phyloP scores from a whole-genome alignment of 1,140 invertebrate species.

The Pararge aegeria region DNA sequence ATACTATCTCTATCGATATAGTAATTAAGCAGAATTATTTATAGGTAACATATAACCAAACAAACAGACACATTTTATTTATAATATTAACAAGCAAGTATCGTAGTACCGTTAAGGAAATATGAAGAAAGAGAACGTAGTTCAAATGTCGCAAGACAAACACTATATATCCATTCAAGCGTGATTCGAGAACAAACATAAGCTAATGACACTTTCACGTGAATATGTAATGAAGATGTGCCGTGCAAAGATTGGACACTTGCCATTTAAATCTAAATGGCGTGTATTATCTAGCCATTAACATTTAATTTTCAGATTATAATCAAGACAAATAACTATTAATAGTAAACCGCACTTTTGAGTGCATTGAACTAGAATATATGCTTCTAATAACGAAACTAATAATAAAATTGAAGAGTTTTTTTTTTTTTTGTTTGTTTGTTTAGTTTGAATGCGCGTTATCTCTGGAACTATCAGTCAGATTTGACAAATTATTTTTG shows the following conservation, averaged over 20 bases:
- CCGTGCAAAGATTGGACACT: background rate
- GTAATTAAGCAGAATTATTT: too few species aligned
- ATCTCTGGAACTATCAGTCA: too few species aligned
- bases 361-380: background rate
- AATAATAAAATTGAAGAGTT: too few species aligned
- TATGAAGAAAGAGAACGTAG: conserved; percentile 18
- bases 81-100: too few species aligned
- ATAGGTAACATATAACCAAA: too few species aligned
- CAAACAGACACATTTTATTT: too few species aligned
- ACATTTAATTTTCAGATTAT: conserved; percentile 3
- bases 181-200: conserved; percentile 13
- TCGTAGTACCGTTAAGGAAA: conserved; percentile 16
- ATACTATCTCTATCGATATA: too few species aligned
- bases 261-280: background rate
- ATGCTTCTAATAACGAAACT: too few species aligned
- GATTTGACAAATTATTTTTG: too few species aligned
- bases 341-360: background rate
- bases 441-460: too few species aligned
- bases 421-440: too few species aligned
- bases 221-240: conserved; percentile 12
- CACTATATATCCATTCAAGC: conserved; percentile 2
- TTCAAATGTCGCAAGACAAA: conserved; percentile 20
- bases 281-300: conserved; percentile 1
- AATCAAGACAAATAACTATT: background rate
- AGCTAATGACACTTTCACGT: conserved; percentile 26